phyloP scores from a whole-genome alignment of 2,113 vertebrate genomes.

The Malaclemys terrapin region DNA sequence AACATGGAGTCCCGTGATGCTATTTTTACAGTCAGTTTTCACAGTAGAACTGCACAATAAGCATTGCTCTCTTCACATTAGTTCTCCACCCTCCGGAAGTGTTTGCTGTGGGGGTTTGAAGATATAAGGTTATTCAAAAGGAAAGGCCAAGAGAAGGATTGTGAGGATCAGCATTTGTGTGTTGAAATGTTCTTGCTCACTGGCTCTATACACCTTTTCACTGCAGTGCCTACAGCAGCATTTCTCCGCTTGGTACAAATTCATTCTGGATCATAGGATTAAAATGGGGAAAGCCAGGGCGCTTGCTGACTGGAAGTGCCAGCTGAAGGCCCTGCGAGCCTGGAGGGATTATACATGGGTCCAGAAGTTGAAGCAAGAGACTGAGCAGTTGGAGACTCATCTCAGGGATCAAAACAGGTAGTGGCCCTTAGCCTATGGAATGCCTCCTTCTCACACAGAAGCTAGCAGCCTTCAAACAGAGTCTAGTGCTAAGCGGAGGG shows the following conservation, averaged over 20 bases:
- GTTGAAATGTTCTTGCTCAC: not conserved
- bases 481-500: not conserved
- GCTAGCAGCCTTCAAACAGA: not conserved
- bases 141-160: not conserved
- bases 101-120: not conserved
- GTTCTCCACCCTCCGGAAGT: not conserved
- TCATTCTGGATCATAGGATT: conserved; percentile 85
- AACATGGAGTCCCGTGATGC: not conserved
- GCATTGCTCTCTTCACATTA: not conserved
- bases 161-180: not conserved
- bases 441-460: not conserved
- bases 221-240: conserved; percentile 88
- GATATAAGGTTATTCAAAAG: not conserved
- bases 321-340: conserved; percentile 84
- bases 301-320: conserved; percentile 90
- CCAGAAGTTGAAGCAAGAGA: conserved; percentile 79
- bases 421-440: not conserved
- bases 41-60: not conserved
- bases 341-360: conserved; percentile 89
- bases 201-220: conserved; percentile 63
- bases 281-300: conserved; percentile 88
- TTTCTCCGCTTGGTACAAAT: conserved; percentile 92
- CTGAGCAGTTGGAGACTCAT: conserved; percentile 79
- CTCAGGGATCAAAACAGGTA: conserved; percentile 90
- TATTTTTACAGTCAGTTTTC: not conserved